Evolutionary conservation across 2,888 invertebrate species (phyloP).

Genomic region (Tyria jacobaeae): DNA sequence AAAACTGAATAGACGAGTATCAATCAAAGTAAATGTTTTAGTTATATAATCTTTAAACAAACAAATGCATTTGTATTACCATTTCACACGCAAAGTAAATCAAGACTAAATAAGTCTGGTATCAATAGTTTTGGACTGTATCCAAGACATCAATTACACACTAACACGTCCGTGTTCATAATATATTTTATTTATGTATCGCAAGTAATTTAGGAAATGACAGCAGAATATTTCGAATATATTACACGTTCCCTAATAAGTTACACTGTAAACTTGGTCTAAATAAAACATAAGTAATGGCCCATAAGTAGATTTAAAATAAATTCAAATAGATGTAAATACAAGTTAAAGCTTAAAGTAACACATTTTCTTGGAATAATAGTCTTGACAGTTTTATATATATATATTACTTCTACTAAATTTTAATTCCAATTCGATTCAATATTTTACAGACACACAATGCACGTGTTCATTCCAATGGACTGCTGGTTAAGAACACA

Average conservation of each 20-base stretch:
- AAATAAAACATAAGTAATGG: not conserved
- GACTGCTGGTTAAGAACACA: constrained; percentile 68
- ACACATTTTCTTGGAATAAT: not conserved
- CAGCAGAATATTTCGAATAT: constrained; percentile 13
- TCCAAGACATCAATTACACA: constrained; percentile 56
- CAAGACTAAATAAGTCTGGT: constrained; percentile 53
- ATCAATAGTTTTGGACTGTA: constrained; percentile 48
- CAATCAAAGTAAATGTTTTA: not conserved
- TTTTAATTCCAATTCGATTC: constrained; percentile 58
- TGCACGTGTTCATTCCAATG: constrained; percentile 68
- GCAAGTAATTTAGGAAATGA: constrained; percentile 13
- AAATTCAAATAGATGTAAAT: not conserved
- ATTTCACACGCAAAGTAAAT: constrained; percentile 53
- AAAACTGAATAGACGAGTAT: not conserved
- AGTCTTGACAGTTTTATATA: not conserved
- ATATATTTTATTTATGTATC: constrained; percentile 13
- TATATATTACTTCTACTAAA: not conserved
- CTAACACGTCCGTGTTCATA: constrained; percentile 22
- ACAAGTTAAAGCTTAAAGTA: not conserved
- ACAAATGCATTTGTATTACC: constrained; percentile 35
- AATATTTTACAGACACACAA: constrained; percentile 55
- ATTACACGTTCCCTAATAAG: not conserved
- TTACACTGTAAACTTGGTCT: constrained; percentile 5
- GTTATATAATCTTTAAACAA: constrained; percentile 6
- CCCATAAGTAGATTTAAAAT: not conserved